Evolutionary conservation across 2,113 vertebrate species (phyloP).

Genomic region (Fregetta grallaria): DNA sequence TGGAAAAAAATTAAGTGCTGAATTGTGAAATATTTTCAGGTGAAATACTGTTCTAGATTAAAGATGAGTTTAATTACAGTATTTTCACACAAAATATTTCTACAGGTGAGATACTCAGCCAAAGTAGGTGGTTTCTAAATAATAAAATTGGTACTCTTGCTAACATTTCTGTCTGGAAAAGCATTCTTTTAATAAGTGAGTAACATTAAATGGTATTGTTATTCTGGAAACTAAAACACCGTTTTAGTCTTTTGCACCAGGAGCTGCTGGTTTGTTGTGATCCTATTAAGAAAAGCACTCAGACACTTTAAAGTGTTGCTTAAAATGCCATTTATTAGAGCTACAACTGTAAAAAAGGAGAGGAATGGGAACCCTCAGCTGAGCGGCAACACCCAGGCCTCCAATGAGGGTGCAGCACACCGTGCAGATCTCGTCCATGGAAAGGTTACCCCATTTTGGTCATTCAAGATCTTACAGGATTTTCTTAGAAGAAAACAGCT

Average conservation of each 20-base stretch:
- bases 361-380: background rate
- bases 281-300: background rate
- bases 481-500: background rate
- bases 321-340: background rate
- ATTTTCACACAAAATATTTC: background rate
- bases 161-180: background rate
- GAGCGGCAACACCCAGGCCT: background rate
- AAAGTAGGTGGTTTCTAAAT: background rate
- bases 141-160: background rate
- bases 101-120: background rate
- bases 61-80: background rate
- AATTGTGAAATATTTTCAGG: background rate
- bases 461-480: background rate
- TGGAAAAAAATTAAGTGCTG: background rate
- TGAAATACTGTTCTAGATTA: background rate
- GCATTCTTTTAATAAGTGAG: background rate
- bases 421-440: background rate
- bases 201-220: background rate
- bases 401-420: fast-evolving
- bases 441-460: background rate
- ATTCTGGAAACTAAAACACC: background rate
- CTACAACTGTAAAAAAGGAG: background rate
- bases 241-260: background rate
- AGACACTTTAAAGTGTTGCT: background rate
- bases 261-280: background rate